phyloP scores from a whole-genome alignment of 2,888 invertebrate species.

The Ryuthela nishihirai region DNA sequence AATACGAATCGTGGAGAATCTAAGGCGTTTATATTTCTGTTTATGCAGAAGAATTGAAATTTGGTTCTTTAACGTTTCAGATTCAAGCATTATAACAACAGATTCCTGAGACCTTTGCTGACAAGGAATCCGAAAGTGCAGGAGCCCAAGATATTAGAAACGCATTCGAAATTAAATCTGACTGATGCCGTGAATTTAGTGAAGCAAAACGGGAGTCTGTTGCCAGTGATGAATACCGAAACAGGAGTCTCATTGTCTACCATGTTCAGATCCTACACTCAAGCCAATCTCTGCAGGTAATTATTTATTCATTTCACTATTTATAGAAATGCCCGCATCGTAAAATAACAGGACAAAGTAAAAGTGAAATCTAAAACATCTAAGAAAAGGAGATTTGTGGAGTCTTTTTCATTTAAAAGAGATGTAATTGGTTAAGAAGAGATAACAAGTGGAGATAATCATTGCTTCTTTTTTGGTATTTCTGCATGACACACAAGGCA shows the following conservation, averaged over 20 bases:
- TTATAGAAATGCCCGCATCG: no score
- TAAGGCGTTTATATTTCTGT: no score
- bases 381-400: no score
- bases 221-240: conserved; percentile 1
- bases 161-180: conserved; percentile 89
- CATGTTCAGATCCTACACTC: conserved; percentile 80
- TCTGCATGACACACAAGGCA: no score
- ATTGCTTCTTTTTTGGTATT: no score
- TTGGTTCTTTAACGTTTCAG: conserved; percentile 49
- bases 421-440: no score
- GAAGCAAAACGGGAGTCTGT: conserved; percentile 17
- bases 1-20: no score
- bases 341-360: no score
- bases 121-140: conserved; percentile 67
- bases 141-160: conserved; percentile 89
- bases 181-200: conserved; percentile 90
- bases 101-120: conserved; percentile 69
- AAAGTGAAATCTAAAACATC: no score
- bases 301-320: no score
- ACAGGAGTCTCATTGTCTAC: conserved; percentile 73
- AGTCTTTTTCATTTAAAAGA: no score
- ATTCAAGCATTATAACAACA: conserved; percentile 91
- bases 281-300: conserved; percentile 36
- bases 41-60: neutral
- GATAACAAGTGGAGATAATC: no score